Base-by-base conservation (phyloP, 2,113 vertebrate species). In the Cephalopterus ornatus region DNA sequence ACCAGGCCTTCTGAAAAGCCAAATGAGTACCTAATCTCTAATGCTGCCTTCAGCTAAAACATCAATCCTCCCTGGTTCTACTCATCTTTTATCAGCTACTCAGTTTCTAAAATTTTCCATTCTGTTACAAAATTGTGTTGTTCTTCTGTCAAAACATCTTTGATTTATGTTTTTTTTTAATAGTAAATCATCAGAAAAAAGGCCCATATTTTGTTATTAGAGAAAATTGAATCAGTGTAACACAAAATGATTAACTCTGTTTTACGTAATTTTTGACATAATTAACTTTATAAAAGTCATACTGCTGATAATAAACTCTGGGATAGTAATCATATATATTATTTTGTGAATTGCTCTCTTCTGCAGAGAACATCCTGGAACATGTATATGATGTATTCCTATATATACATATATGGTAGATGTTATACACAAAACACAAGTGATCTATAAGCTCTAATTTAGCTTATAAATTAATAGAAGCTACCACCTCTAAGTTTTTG, bases 21-120 rank as follows among this genome's bases (percentile, higher is more conserved):
- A 98, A 97, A 97, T 97, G 97, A 97, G 85, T 94, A 87, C 95
- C 97, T 97, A 97, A 97, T 97, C 97, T 97, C 62, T 89, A 97
- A 97, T 86, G 88, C 80, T 97, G 94, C 96, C 96, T 98, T 97
- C 80, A 97, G 94, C 91, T 96, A 85, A 82, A 97, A 95, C 96
- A 97, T 97, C 97, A 98, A 56, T 96, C 97, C 95, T 98, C 77
- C 93, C 88, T 92, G 82, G 73, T 94, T 93, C 84, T 84, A 94
- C 88, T 97, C 93, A 96, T 97, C 95, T 97, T 97, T 97, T 98
- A 96, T 97, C 96, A 97, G 62, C 88, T 95, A 92, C 58, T 95
- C 91, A 88, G 81, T 95, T 94, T 92, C 92, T 68, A 18, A 67
- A 97, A 92, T 95, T 93, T 95, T 97, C 92, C 93, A 97, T 88